A percentile compares a stretch with the other conserved stretches of the same genome.
Evolutionary conservation across 2,888 invertebrate genomes (phyloP).

Genomic region (Scelioninae gen. 1): DNA sequence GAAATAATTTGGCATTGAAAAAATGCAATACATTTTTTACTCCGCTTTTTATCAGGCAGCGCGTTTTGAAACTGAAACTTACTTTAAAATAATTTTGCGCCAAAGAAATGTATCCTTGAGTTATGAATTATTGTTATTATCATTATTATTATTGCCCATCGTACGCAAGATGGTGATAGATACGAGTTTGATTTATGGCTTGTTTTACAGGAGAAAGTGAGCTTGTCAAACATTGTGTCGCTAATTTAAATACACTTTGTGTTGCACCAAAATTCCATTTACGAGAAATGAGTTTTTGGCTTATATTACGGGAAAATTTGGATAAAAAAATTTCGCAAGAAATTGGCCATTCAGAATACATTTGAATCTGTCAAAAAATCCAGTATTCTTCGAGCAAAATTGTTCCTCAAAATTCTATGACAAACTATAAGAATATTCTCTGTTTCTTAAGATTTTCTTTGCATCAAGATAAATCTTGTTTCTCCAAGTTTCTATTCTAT

Average conservation of each 20-base stretch:
- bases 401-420: too few relatives aligned
- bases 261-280: constrained; percentile 44
- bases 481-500: too few relatives aligned
- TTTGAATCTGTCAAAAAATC: too few relatives aligned
- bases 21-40: constrained; percentile 39
- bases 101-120: constrained; percentile 65
- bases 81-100: constrained; percentile 57
- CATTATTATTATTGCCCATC: constrained; percentile 62
- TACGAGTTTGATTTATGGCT: constrained; percentile 67
- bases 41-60: constrained; percentile 35
- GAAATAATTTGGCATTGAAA: constrained; percentile 19
- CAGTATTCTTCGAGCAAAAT: too few relatives aligned
- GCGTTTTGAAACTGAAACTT: constrained; percentile 57
- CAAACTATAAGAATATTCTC: too few relatives aligned
- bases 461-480: too few relatives aligned
- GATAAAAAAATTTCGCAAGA: too few relatives aligned
- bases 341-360: too few relatives aligned
- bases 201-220: constrained; percentile 66
- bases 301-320: constrained; percentile 6
- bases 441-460: too few relatives aligned
- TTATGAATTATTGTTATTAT: constrained; percentile 65
- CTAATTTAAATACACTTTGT: constrained; percentile 64
- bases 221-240: constrained; percentile 63
- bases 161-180: constrained; percentile 64
- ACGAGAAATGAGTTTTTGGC: neutral